phyloP scores from a whole-genome alignment of 1,140 invertebrate genomes.

The Andricus grossulariae region DNA sequence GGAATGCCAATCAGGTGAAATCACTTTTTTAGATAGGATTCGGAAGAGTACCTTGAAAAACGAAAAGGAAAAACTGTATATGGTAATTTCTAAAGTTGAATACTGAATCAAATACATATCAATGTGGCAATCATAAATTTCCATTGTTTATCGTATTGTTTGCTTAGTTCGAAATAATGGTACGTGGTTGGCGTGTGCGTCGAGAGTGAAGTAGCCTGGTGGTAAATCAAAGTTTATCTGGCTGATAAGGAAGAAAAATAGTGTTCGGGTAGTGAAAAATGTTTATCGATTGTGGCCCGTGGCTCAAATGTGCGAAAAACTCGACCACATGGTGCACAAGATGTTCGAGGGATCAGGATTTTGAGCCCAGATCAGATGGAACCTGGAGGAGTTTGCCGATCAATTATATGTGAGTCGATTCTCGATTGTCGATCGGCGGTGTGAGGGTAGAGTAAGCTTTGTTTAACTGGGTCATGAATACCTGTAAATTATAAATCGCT shows the following conservation, averaged over 20 bases:
- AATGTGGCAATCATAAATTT: constrained; percentile 30
- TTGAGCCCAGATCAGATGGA: constrained; percentile 21
- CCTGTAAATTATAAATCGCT: constrained; percentile 34
- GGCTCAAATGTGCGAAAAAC: constrained; percentile 39
- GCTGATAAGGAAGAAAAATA: neutral
- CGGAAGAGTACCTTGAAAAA: no score
- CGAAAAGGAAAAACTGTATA: no score
- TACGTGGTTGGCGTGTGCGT: constrained; percentile 2
- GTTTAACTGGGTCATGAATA: constrained; percentile 39
- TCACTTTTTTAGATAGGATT: no score
- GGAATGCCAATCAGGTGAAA: no score
- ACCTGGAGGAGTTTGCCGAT: constrained; percentile 37
- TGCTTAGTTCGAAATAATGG: constrained; percentile 30
- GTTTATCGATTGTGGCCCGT: constrained; percentile 43
- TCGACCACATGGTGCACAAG: constrained; percentile 6
- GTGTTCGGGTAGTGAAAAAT: constrained; percentile 30
- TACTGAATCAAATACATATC: neutral
- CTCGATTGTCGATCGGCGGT: neutral
- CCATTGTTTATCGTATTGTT: constrained; percentile 24
- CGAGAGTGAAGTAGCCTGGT: neutral
- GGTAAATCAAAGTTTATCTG: constrained; percentile 3
- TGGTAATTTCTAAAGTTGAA: neutral
- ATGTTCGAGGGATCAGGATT: constrained; percentile 21
- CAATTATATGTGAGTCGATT: constrained; percentile 38
- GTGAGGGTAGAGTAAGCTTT: constrained; percentile 42